Evolutionary conservation across 2,888 invertebrate species (phyloP).

Genomic region (Plagiodera versicolora): DNA sequence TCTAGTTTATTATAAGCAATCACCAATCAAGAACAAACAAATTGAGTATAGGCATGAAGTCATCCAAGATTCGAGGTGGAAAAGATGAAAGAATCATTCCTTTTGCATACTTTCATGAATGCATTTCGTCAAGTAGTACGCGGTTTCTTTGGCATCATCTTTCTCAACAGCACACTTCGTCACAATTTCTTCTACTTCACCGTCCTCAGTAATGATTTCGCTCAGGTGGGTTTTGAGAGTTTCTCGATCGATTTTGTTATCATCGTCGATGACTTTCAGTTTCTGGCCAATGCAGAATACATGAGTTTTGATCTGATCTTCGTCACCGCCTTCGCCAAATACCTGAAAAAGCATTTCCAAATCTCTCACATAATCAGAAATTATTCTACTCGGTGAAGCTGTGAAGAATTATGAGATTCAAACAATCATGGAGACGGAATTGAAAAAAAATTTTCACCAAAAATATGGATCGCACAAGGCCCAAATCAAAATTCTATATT

Average conservation of each 20-base stretch:
- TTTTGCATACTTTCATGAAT: neutral
- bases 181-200: neutral
- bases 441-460: no score
- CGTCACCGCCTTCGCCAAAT: neutral
- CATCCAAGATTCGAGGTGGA: neutral
- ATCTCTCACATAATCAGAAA: no score
- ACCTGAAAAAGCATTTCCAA: neutral
- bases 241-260: constrained; percentile 9
- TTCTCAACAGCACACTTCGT: neutral
- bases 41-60: neutral
- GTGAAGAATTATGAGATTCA: no score
- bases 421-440: no score
- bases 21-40: neutral
- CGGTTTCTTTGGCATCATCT: constrained; percentile 3
- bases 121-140: neutral
- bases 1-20: neutral
- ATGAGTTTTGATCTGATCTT: constrained; percentile 9
- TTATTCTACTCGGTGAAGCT: no score
- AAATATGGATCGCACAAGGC: no score
- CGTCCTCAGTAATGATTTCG: neutral
- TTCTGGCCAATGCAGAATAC: constrained; percentile 1
- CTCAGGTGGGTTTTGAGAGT: neutral
- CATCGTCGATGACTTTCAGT: constrained; percentile 6
- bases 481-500: no score
- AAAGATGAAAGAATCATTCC: neutral